A percentile compares a stretch with the other conserved stretches of the same genome.
Conservation (phyloP, 2,797 vertebrate species). For the Psittacula echo region DNA sequence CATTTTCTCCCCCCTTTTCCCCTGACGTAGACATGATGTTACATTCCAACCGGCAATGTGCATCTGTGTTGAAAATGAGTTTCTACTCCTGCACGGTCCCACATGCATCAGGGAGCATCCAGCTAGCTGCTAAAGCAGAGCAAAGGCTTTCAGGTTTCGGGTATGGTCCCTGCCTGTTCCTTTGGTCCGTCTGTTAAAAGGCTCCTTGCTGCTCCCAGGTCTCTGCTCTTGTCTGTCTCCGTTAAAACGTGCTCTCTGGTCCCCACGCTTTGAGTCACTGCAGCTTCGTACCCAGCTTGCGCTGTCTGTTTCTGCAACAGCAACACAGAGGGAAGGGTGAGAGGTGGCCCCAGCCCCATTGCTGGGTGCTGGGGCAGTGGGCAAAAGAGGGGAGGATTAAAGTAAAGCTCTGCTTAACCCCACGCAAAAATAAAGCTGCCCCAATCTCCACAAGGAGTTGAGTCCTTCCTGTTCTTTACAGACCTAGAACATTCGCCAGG, state of each 20-base stretch:
- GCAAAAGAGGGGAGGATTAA: neutral
- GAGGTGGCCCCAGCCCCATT: accelerated
- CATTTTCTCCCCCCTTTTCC: constrained; percentile 57
- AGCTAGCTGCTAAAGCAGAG: constrained; percentile 84
- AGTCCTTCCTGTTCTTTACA: neutral
- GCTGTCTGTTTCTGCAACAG: constrained; percentile 92
- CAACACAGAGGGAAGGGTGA: neutral
- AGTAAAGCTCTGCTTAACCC: neutral
- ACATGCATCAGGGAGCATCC: constrained; percentile 89
- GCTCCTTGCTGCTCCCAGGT: constrained; percentile 77
- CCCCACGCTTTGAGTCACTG: constrained; percentile 84
- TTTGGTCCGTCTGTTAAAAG: constrained; percentile 85
- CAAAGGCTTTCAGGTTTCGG: constrained; percentile 82
- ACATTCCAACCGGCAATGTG: constrained; percentile 74
- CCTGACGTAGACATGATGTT: constrained; percentile 68
- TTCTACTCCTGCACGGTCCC: constrained; percentile 85
- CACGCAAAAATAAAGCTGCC: neutral
- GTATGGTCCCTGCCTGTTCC: constrained; percentile 78
- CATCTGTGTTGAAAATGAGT: constrained; percentile 85
- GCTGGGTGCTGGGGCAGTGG: accelerated
- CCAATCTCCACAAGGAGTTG: accelerated
- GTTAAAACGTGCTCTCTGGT: constrained; percentile 36
- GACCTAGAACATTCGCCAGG: neutral
- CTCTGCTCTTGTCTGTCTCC: constrained; percentile 65
- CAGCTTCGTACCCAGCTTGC: constrained; percentile 97